Evolutionary conservation across 2,888 invertebrate genomes (phyloP), one percentile per base, ranked within the genome.

Genomic region (Gymnosoma rotundatum): DNA sequence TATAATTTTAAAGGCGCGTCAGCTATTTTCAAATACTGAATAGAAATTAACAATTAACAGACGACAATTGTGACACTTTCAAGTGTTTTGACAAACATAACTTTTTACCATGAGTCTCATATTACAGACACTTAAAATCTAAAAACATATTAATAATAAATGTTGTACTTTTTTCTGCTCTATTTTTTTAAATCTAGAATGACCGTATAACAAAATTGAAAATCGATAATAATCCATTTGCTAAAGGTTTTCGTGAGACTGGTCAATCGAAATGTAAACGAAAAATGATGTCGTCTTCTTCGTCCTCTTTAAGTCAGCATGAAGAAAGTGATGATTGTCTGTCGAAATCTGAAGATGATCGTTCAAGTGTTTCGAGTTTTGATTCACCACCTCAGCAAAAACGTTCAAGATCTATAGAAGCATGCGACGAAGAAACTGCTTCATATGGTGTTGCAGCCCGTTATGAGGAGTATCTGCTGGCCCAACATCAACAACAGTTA

Each of bases 221-320:
- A 92, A 98, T 98, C 88, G 96, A 98, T 92, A 95, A 97, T 93
- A 98, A 98, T 90, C 98, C 98, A 0, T 98, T 98, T 92, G 98
- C 98, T 2, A 98, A 98, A 93, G 98, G 98, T 0, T 98, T 98
- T 92, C 95, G 98, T 54, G 96, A 97, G 86, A 95, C 96, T 75
- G 98, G 98, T 0, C 95, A 95, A 88, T 95, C 95, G 1, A 94
- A 95, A 76, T 95, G 94, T 91, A 96, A 96, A 89, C 93, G 96
- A 88, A 96, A 96, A 92, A 93, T 91, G 89, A 91, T 91, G 88
- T 89, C 92, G 88, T 72, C 75, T 0, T 70, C 74, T 3, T 66
- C 75, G 10, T 58, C 70, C 12, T 18, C 64, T 73, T 66, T 72
- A 54, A 78, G 69, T 20, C 50, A 73, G 21, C 70, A 74, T 64